Conservation (phyloP, 2,113 vertebrate species). For the Dasyornis broadbenti region DNA sequence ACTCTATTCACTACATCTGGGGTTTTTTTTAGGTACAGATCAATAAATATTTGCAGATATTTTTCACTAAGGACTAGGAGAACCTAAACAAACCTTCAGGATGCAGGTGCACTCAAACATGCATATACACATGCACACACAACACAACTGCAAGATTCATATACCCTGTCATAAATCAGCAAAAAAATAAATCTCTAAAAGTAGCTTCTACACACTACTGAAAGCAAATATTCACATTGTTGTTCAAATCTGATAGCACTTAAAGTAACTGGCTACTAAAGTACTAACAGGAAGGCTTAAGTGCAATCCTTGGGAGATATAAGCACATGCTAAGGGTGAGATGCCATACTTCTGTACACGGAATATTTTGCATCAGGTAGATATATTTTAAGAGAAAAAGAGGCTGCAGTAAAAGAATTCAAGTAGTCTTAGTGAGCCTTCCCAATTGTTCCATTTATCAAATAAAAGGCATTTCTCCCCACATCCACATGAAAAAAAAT, state of each 20-base stretch:
- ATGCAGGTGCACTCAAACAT: background rate
- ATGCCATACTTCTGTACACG: background rate
- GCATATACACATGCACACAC: background rate
- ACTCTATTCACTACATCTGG: background rate
- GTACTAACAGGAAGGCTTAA: background rate
- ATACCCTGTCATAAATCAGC: background rate
- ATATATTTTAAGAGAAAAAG: background rate
- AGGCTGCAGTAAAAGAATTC: background rate
- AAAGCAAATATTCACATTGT: background rate
- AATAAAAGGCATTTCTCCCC: background rate
- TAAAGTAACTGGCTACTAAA: background rate
- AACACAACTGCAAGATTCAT: background rate
- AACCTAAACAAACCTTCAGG: background rate
- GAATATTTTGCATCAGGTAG: background rate
- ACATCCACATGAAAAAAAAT: background rate
- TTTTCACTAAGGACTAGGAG: background rate
- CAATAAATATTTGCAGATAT: background rate
- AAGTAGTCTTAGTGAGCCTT: background rate
- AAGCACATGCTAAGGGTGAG: background rate
- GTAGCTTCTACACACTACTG: background rate
- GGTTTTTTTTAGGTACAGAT: fast-evolving
- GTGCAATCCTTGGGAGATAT: background rate
- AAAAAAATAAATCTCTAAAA: background rate
- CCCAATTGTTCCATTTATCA: background rate
- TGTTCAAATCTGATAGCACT: background rate